A percentile compares a stretch with the other conserved stretches of the same genome.
Evolutionary conservation across 2,113 vertebrate genomes (phyloP).

Genomic region (Nestor notabilis): DNA sequence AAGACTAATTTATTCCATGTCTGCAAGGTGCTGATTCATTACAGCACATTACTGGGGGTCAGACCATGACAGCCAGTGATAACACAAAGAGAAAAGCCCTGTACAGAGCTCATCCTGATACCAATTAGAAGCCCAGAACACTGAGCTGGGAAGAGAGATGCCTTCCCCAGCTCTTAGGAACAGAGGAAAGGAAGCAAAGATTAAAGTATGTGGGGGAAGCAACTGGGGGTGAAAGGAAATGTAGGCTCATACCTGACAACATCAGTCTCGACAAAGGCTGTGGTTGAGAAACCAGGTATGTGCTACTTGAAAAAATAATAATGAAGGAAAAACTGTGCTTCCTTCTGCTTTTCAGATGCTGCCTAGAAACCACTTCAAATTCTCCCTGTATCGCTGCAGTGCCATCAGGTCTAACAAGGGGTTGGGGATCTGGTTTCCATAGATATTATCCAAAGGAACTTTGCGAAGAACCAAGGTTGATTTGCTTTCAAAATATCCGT

Average conservation of each 20-base stretch:
- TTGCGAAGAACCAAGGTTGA: neutral
- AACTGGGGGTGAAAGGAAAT: neutral
- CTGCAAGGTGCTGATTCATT: constrained; percentile 58
- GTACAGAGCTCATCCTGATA: neutral
- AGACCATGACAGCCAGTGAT: neutral
- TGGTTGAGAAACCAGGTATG: neutral
- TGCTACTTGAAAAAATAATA: neutral
- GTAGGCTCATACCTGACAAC: neutral
- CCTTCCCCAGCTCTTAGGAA: neutral
- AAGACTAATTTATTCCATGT: constrained; percentile 36
- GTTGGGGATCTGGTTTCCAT: neutral
- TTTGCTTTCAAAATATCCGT: neutral
- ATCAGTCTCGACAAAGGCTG: neutral
- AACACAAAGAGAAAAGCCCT: neutral
- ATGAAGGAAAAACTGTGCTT: neutral
- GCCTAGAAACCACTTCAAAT: neutral
- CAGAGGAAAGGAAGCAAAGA: neutral
- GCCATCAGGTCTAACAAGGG: neutral
- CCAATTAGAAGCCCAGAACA: neutral
- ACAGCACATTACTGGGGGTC: neutral
- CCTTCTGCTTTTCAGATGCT: neutral
- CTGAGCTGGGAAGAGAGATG: neutral
- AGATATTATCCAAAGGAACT: neutral
- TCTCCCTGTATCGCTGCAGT: neutral
- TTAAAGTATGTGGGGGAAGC: neutral